phyloP scores from a whole-genome alignment of 2,113 vertebrate species.

The Daphoenositta chrysoptera region DNA sequence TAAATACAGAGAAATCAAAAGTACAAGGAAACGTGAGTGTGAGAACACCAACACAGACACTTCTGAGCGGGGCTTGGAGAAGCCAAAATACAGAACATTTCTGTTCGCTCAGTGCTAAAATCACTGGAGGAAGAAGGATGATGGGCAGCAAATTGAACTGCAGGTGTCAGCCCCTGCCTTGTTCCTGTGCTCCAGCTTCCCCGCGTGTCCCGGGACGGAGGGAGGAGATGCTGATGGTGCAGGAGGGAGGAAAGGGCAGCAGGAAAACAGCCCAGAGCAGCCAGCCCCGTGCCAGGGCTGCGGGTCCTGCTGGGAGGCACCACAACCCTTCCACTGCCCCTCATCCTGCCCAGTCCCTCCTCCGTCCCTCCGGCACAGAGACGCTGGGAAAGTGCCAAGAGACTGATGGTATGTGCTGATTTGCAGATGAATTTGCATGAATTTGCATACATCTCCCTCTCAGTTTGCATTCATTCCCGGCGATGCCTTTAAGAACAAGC shows the following conservation, averaged over 20 bases:
- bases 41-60: neutral
- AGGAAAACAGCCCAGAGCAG: neutral
- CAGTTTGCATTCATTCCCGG: neutral
- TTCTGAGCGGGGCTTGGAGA: neutral
- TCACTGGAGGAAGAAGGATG: neutral
- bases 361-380: neutral
- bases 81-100: neutral
- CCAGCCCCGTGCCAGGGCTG: neutral
- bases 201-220: neutral
- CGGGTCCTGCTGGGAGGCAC: neutral
- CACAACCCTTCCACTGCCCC: neutral
- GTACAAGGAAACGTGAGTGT: neutral
- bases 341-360: neutral
- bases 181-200: neutral
- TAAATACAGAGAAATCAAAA: neutral
- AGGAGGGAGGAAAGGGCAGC: neutral
- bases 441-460: slow-evolving; percentile 26
- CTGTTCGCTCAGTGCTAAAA: neutral
- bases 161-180: neutral
- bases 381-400: neutral
- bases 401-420: neutral
- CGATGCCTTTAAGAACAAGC: neutral
- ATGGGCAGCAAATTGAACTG: neutral
- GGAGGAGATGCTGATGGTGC: neutral
- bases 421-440: neutral